Base-by-base conservation (phyloP, 2,113 vertebrate species). In the Dicerorhinus sumatrensis region DNA sequence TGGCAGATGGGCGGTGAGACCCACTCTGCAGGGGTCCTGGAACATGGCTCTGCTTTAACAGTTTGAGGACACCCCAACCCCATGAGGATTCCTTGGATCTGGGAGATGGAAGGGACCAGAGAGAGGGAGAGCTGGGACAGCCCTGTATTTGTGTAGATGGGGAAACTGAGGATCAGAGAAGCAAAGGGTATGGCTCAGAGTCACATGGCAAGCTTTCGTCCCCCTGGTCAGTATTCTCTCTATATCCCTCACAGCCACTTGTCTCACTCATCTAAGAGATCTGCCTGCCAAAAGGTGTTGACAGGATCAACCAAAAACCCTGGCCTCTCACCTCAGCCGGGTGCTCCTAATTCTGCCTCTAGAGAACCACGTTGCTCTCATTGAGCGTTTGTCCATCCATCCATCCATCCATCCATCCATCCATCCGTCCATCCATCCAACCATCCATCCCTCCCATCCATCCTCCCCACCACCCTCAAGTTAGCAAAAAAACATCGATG, bases 1-100 rank as follows among this genome's bases (percentile, higher is more conserved):
- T 48, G 46, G 75, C 95, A 98, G 96, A 97, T 98, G 96, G 96
- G 88, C 42, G 10, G 63, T n/a, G 86, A 93, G 77, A 79, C 72
- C 93, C 0, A 4, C 84, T 95, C 76, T 73, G 76, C 83, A n/a
- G 80, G 77, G n/a, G 89, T 31, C 84, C 54, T 54, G 63, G 84
- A 63, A 39, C 18, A 8, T 1, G 1, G 72, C 72, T 89, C 73
- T 96, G 39, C 79, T 83, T 79, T 73, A 17, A 11, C 31, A 58
- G 84, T 48, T 46, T n/a, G 14, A 89, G 85, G 75, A 54, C n/a
- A 83, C 23, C 83, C 31, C 21, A 73, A 58, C 21, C 25, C 58
- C 11, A 21, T 16, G 84, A 82, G n/a, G 54, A 33, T 42, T 89
- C 62, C 77, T 79, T 18, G 48, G 77, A 82, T 77, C 63, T 76